These are phyloP conservation scores for Lysandra coridon DNA, from an alignment of 2,888 invertebrate genomes.

Conservation along the genomic window DNA sequence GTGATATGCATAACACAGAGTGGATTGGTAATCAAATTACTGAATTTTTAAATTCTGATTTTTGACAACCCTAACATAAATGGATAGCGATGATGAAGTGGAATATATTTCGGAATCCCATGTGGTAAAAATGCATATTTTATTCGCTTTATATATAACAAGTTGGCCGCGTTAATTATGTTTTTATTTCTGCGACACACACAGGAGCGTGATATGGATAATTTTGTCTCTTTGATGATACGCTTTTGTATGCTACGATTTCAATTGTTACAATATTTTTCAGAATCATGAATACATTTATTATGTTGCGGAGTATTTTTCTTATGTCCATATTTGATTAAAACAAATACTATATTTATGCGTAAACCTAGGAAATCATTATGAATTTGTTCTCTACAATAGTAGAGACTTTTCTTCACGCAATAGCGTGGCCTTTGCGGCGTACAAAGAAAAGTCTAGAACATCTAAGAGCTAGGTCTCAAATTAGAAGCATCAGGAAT, in stretches of 20 bases:
- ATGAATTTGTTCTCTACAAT: not conserved
- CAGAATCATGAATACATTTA: not conserved
- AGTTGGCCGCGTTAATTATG: not conserved
- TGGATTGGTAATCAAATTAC: not conserved
- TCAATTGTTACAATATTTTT: not conserved
- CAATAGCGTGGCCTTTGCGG: not conserved
- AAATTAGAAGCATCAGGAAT: conserved; percentile 31
- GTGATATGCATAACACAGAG: not conserved
- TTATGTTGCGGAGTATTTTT: not conserved
- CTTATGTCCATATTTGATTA: not conserved
- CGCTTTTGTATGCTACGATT: not conserved
- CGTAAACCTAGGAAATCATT: not conserved
- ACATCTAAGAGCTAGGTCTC: conserved; percentile 20
- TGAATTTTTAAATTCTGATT: not conserved
- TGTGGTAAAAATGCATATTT: conserved; percentile 24
- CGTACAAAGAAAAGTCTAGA: conserved; percentile 1
- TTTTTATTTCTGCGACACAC: conserved; percentile 18
- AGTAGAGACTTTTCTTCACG: too few species aligned
- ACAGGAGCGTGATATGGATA: not conserved
- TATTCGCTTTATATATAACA: conserved; percentile 23
- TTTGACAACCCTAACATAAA: conserved; percentile 16
- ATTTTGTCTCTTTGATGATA: conserved; percentile 23
- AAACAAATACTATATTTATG: not conserved
- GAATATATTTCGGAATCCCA: conserved; percentile 22
- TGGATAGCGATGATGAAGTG: conserved; percentile 28